Conservation (phyloP, 1,140 invertebrate genomes). For the Tetragonula clypearis region DNA sequence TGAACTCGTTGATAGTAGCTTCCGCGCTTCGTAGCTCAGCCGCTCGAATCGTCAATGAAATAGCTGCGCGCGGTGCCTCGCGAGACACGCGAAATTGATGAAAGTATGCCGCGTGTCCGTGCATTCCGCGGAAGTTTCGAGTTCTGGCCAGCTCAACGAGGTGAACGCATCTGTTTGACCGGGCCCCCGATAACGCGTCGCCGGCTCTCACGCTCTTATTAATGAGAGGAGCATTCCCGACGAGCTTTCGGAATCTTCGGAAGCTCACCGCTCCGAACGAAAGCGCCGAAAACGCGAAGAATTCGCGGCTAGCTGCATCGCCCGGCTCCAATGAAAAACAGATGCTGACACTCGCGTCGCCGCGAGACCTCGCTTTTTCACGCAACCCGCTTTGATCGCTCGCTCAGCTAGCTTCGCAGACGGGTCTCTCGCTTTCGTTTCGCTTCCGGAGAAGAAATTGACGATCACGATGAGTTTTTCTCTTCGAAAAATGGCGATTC, state of each 20-base stretch:
- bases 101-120: constrained; percentile 56
- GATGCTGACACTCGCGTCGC: constrained; percentile 57
- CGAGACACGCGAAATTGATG: constrained; percentile 65
- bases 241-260: constrained; percentile 41
- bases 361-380: constrained; percentile 40
- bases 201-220: constrained; percentile 53
- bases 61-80: constrained; percentile 37
- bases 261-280: constrained; percentile 24
- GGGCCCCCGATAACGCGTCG: constrained; percentile 25
- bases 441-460: neutral
- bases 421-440: constrained; percentile 2
- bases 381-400: constrained; percentile 30
- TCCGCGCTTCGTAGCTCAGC: neutral
- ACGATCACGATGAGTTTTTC: neutral
- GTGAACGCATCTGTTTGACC: constrained; percentile 33
- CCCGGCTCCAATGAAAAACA: constrained; percentile 67
- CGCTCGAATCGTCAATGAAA: constrained; percentile 59
- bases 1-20: neutral
- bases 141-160: constrained; percentile 49
- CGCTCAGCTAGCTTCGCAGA: neutral
- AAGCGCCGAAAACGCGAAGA: constrained; percentile 56
- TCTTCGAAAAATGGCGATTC: no score
- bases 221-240: constrained; percentile 66
- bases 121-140: constrained; percentile 61
- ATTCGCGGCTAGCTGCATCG: constrained; percentile 51